A percentile compares a stretch with the other conserved stretches of the same genome.
Evolutionary conservation across 2,797 vertebrate species (phyloP).

Genomic region (Coregonus sp.): DNA sequence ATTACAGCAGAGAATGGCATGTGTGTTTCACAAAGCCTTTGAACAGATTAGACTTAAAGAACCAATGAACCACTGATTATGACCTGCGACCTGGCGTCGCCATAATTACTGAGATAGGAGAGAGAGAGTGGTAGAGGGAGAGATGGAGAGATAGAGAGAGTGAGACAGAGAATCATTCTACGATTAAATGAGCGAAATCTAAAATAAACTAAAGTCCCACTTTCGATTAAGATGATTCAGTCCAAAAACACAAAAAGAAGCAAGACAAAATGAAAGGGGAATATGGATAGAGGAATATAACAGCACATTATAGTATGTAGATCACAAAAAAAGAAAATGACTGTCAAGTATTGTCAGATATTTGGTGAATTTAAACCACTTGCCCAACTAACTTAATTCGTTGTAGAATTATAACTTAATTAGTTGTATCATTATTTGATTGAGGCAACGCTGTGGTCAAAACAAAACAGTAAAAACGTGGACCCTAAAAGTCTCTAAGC

Average conservation of each 20-base stretch:
- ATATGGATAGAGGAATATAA: slow-evolving; percentile 21
- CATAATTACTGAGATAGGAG: slow-evolving; percentile 35
- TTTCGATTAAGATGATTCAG: slow-evolving; percentile 6
- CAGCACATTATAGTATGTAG: slow-evolving; percentile 39
- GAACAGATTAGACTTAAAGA: slow-evolving; percentile 62
- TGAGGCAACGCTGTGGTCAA: background rate
- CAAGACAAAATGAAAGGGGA: slow-evolving; percentile 14
- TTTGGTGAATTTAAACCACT: slow-evolving; percentile 62
- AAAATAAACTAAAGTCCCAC: slow-evolving; percentile 22
- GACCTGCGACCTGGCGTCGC: slow-evolving; percentile 43
- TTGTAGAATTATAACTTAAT: background rate
- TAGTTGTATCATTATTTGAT: background rate
- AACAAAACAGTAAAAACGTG: slow-evolving; percentile 5
- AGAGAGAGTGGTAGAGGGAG: slow-evolving; percentile 23
- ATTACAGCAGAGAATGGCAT: slow-evolving; percentile 70
- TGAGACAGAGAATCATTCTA: slow-evolving; percentile 1
- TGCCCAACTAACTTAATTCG: background rate
- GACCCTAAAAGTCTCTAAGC: background rate
- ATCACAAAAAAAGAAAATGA: slow-evolving; percentile 42
- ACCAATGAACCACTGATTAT: slow-evolving; percentile 42
- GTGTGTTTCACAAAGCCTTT: slow-evolving; percentile 65
- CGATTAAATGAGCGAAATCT: background rate
- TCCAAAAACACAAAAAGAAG: slow-evolving; percentile 4
- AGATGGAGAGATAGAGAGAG: slow-evolving; percentile 16
- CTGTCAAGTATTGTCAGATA: slow-evolving; percentile 74